phyloP scores from a whole-genome alignment of 2,888 invertebrate species.

The Carcina quercana region DNA sequence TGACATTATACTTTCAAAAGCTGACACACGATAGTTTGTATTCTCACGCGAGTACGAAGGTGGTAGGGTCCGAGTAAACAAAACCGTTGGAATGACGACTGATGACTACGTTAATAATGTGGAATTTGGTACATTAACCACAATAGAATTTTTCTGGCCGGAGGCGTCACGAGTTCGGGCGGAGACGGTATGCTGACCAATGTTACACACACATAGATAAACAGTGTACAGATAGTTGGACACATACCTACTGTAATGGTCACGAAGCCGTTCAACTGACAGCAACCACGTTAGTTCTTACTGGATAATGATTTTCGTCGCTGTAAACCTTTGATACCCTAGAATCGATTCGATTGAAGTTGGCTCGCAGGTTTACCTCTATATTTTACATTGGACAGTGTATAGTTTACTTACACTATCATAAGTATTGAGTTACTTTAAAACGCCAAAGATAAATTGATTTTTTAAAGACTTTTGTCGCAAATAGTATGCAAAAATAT shows the following conservation, averaged over 20 bases:
- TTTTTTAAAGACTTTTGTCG: no score
- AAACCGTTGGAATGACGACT: slow-evolving; percentile 37
- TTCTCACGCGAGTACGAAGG: slow-evolving; percentile 33
- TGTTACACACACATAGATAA: slow-evolving; percentile 31
- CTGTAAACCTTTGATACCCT: no score
- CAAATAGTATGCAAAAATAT: no score
- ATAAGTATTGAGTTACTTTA: no score
- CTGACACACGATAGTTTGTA: slow-evolving; percentile 8
- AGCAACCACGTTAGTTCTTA: slow-evolving; percentile 3
- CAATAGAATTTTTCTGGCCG: slow-evolving; percentile 68
- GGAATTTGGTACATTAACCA: slow-evolving; percentile 69
- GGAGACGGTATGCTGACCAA: slow-evolving; percentile 34
- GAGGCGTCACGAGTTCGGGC: slow-evolving; percentile 50
- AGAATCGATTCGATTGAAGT: no score
- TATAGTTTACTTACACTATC: no score
- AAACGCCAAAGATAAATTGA: no score
- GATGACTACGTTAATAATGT: slow-evolving; percentile 56
- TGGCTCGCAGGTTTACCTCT: no score
- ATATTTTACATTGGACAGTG: no score
- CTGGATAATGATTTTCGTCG: no score
- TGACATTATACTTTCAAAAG: slow-evolving; percentile 36
- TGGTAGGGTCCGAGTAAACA: slow-evolving; percentile 43
- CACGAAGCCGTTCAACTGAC: slow-evolving; percentile 43
- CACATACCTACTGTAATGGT: slow-evolving; percentile 34
- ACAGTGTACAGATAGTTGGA: slow-evolving; percentile 44